Conservation (phyloP, 2,113 vertebrate species). For the Nerophis ophidion region DNA sequence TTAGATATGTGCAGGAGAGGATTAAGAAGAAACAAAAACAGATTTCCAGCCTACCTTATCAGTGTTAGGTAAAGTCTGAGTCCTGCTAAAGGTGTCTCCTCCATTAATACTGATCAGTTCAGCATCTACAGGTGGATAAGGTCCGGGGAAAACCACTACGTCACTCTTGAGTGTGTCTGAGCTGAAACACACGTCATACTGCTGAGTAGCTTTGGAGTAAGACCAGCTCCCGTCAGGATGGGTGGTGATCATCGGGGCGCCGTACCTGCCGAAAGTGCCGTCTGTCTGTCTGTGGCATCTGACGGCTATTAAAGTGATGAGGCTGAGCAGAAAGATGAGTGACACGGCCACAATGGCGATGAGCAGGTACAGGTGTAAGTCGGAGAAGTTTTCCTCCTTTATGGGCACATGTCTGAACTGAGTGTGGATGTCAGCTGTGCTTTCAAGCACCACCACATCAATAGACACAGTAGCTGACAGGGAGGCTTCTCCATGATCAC, state of each 20-base stretch:
- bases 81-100: slow-evolving; percentile 26
- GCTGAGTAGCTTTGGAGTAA: slow-evolving; percentile 62
- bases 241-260: slow-evolving; percentile 53
- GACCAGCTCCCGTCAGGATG: slow-evolving; percentile 64
- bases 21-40: no score
- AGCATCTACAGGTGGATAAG: slow-evolving; percentile 24
- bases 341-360: slow-evolving; percentile 72
- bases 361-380: slow-evolving; percentile 73
- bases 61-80: slow-evolving; percentile 14
- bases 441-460: slow-evolving; percentile 74
- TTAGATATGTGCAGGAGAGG: no score
- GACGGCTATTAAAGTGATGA: slow-evolving; percentile 50
- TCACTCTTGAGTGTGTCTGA: slow-evolving; percentile 65
- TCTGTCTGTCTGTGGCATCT: slow-evolving; percentile 48
- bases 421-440: slow-evolving; percentile 65
- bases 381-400: slow-evolving; percentile 56
- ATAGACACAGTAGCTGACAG: slow-evolving; percentile 76
- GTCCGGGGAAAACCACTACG: slow-evolving; percentile 31
- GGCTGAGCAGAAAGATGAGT: slow-evolving; percentile 64
- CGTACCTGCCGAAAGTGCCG: slow-evolving; percentile 34
- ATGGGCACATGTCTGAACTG: slow-evolving; percentile 69
- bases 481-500: slow-evolving; percentile 72
- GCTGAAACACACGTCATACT: slow-evolving; percentile 65
- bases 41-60: slow-evolving; percentile 31
- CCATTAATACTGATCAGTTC: slow-evolving; percentile 44